Evolutionary conservation across 2,888 invertebrate genomes (phyloP).

Genomic region (Diogma glabrata): DNA sequence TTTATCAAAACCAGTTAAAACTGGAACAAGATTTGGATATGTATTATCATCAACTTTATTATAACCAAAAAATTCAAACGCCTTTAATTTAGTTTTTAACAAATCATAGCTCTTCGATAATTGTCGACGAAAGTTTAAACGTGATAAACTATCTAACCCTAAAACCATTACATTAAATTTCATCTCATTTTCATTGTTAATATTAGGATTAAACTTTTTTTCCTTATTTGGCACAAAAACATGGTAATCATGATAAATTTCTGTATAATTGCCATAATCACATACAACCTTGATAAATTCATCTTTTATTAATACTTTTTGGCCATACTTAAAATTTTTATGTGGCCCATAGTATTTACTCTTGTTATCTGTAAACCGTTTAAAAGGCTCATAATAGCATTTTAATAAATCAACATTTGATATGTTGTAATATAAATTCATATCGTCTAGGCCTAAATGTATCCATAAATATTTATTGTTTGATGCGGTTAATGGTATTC

Average conservation of each 20-base stretch:
- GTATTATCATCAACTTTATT: conserved; percentile 93
- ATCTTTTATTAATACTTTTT: conserved; percentile 33
- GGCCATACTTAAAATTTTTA: conserved; percentile 8
- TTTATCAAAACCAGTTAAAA: conserved; percentile 59
- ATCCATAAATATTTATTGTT: conserved; percentile 25
- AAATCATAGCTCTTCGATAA: conserved; percentile 59
- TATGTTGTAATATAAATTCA: conserved; percentile 25
- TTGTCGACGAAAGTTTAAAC: conserved; percentile 72
- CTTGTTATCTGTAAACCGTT: conserved; percentile 23
- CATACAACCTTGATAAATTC: conserved; percentile 64
- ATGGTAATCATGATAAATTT: conserved; percentile 57
- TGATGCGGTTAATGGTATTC: conserved; percentile 25
- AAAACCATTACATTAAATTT: conserved; percentile 60
- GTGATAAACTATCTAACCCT: conserved; percentile 77
- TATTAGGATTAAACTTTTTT: conserved; percentile 14
- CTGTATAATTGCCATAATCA: conserved; percentile 32
- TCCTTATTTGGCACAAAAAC: conserved; percentile 45
- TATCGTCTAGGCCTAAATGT: conserved; percentile 26
- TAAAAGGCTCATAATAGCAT: conserved; percentile 29
- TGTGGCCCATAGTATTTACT: conserved; percentile 22
- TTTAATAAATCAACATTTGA: conserved; percentile 23
- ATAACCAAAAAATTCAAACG: conserved; percentile 74
- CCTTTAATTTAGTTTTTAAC: conserved; percentile 45
- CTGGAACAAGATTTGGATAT: conserved; percentile 77
- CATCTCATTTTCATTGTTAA: conserved; percentile 10